phyloP scores from a whole-genome alignment of 1,140 invertebrate genomes.

The Nylanderia fulva region DNA sequence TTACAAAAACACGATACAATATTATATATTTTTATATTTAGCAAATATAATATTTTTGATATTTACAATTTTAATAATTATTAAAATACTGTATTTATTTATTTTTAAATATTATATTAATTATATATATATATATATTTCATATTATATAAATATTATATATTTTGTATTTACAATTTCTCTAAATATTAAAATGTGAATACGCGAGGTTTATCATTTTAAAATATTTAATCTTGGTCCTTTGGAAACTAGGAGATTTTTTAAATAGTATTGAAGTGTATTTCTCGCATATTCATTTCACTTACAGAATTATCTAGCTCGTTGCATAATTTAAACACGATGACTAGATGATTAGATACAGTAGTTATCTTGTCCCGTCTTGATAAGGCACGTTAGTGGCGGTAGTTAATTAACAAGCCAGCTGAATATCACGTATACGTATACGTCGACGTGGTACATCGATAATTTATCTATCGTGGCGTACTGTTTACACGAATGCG shows the following conservation, averaged over 20 bases:
- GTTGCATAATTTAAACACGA: constrained; percentile 43
- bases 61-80: too few species aligned
- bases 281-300: neutral
- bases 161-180: neutral
- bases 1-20: too few species aligned
- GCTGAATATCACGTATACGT: constrained; percentile 47
- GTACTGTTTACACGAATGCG: constrained; percentile 49
- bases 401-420: constrained; percentile 53
- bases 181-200: neutral
- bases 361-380: constrained; percentile 51
- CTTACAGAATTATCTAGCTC: constrained; percentile 21
- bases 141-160: too few species aligned
- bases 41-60: too few species aligned
- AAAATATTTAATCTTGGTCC: neutral
- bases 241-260: neutral
- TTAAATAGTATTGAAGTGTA: neutral
- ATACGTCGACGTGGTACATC: constrained; percentile 29
- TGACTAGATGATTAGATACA: constrained; percentile 51
- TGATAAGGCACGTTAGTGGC: constrained; percentile 46
- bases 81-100: too few species aligned
- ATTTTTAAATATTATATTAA: too few species aligned
- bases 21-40: too few species aligned
- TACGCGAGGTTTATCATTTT: neutral
- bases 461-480: constrained; percentile 56
- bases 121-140: too few species aligned